Evolutionary conservation across 2,888 invertebrate species (phyloP).

Genomic region (Trachelus troglodyta): DNA sequence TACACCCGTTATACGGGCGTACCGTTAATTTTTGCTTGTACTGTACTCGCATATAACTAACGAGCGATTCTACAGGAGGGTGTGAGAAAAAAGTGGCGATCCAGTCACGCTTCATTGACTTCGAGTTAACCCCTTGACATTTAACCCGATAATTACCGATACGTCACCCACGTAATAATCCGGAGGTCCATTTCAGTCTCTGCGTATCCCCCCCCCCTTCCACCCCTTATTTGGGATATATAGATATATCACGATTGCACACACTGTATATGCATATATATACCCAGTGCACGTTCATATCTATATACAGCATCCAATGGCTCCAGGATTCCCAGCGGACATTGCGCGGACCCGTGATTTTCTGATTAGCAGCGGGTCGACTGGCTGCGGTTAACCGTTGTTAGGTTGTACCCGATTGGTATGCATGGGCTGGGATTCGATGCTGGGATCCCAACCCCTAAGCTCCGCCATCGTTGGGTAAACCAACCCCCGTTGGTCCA

Average conservation of each 20-base stretch:
- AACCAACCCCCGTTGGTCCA: neutral
- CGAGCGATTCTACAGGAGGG: conserved; percentile 26
- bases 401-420: conserved; percentile 64
- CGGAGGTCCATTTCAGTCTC: conserved; percentile 14
- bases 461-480: conserved; percentile 12
- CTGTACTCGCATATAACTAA: conserved; percentile 11
- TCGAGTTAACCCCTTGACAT: conserved; percentile 53
- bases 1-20: too few relatives aligned
- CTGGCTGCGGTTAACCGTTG: conserved; percentile 65
- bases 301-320: conserved; percentile 4
- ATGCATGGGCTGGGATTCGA: conserved; percentile 65
- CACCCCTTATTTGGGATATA: too few relatives aligned
- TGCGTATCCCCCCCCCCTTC: neutral
- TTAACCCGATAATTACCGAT: conserved; percentile 59
- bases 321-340: conserved; percentile 42
- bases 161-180: conserved; percentile 37
- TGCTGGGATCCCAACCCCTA: conserved; percentile 37
- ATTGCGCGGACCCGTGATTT: conserved; percentile 62
- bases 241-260: too few relatives aligned
- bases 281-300: neutral
- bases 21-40: conserved; percentile 18
- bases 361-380: conserved; percentile 65
- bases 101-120: conserved; percentile 44
- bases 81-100: conserved; percentile 34
- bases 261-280: neutral